phyloP scores from a whole-genome alignment of 2,113 vertebrate species.

The Heterotis niloticus region DNA sequence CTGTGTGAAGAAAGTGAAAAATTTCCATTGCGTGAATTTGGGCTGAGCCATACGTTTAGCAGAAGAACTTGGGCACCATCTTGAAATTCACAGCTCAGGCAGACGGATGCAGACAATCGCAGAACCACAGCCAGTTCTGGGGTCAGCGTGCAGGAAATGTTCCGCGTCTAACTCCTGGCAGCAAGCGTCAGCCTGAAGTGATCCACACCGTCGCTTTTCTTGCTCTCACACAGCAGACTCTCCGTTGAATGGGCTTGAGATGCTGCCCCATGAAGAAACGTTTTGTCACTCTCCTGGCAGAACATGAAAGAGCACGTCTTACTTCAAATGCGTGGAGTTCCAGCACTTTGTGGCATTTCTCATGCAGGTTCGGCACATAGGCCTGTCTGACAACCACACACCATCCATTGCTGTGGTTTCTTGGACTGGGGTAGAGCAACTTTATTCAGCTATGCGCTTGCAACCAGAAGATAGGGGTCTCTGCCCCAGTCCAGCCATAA shows the following conservation, averaged over 20 bases:
- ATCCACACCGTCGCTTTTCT: neutral
- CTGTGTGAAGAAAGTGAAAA: neutral
- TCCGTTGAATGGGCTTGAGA: neutral
- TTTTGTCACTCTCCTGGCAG: neutral
- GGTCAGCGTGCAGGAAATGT: neutral
- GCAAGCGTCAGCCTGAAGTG: neutral
- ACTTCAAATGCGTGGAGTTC: neutral
- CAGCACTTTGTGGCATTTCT: too few species aligned
- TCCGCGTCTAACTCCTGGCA: neutral
- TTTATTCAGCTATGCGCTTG: neutral
- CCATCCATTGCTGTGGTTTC: neutral
- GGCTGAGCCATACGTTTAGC: neutral
- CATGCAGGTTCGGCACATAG: neutral
- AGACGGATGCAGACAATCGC: neutral
- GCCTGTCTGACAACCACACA: neutral
- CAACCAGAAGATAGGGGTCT: neutral
- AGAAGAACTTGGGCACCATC: neutral
- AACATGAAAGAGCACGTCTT: neutral
- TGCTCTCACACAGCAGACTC: neutral
- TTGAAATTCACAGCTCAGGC: too few species aligned
- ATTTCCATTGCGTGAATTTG: neutral
- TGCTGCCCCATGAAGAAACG: neutral
- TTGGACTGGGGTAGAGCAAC: neutral
- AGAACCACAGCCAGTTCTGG: neutral
- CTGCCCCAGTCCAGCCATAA: neutral